A percentile compares a stretch with the other conserved stretches of the same genome.
These are phyloP conservation scores for Calameuta filiformis DNA, from an alignment of 2,888 invertebrate species.

Conservation along the genomic window DNA sequence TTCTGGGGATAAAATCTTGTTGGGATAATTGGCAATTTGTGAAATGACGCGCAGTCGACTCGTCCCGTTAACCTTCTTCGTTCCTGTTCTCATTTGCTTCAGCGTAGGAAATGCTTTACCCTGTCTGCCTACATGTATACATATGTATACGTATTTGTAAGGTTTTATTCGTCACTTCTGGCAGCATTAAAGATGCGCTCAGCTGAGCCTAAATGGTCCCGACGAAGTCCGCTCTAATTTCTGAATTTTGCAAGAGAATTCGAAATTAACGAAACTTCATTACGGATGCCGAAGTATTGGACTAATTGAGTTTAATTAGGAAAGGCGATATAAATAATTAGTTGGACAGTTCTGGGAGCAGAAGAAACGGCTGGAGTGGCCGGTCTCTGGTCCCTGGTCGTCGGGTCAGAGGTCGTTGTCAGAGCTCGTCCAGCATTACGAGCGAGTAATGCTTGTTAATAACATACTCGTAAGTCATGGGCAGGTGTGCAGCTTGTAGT, in stretches of 20 bases:
- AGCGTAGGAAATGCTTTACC: neutral
- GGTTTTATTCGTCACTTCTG: neutral
- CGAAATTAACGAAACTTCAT: neutral
- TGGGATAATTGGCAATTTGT: slow-evolving; percentile 42
- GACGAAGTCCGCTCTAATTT: neutral
- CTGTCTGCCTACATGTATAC: neutral
- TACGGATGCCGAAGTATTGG: neutral
- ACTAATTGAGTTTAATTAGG: neutral
- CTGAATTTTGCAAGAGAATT: neutral
- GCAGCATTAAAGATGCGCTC: neutral
- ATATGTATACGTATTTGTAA: neutral
- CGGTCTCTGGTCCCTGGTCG: neutral
- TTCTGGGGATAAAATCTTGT: slow-evolving; percentile 27
- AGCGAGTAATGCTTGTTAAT: slow-evolving; percentile 49
- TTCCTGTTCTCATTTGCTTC: neutral
- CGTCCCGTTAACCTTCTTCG: neutral
- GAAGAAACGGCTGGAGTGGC: neutral
- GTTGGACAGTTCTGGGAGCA: neutral
- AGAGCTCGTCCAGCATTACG: neutral
- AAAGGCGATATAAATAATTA: neutral
- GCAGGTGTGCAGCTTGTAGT: slow-evolving; percentile 45
- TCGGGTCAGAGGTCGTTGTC: neutral
- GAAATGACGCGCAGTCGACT: slow-evolving; percentile 26
- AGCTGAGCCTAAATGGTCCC: neutral
- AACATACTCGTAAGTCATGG: slow-evolving; percentile 39